Evolutionary conservation across 2,888 invertebrate genomes (phyloP), one percentile per base, ranked within the genome.

Genomic region (Drosophila rubida): DNA sequence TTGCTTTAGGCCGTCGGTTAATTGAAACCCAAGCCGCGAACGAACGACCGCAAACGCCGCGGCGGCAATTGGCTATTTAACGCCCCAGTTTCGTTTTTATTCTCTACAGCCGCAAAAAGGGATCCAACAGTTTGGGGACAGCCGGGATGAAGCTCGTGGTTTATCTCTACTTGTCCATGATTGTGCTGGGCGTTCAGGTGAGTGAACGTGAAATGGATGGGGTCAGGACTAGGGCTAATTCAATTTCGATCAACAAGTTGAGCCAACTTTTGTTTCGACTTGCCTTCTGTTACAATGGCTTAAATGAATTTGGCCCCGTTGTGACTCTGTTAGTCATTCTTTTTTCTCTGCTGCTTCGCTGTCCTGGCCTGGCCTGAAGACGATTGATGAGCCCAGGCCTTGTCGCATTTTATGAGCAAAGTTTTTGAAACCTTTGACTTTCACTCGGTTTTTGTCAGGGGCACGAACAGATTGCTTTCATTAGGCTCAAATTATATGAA

Each of bases 141-240:
- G 68, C 30, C 79, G 67, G 70, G 61, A 91, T 91, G 91, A 92
- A 90, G 86, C 89, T 90, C 49, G 89, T 86, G 44, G 79, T 90
- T 27, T 89, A 91, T 68, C 76, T 92, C 65, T 91, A 90, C 50
- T 75, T 92, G 72, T 90, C 91, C 59, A 85, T 91, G 82, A 88
- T 91, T 80, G 88, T 90, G 63, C 81, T 92, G 46, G 87, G 90
- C 57, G 91, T 90, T 53, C 90, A 91, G 92, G 91, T 91, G 60
- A 62, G 72, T 75, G 9, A 6, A 49, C 25, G 6, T 25, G 30
- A n/a, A n/a, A n/a, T n/a, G 7, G 3, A 13, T 7, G 0, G 22
- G 8, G 30, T 7, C 25, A 45, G 8, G 25, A 4, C 6, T 2
- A 14, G 39, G 41, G 39, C n/a, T 78, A 80, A 87, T 78, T 84